Evolutionary conservation across 2,888 invertebrate species (phyloP), one percentile per base, ranked within the genome.

Genomic region (Neoitamus cyanurus): DNA sequence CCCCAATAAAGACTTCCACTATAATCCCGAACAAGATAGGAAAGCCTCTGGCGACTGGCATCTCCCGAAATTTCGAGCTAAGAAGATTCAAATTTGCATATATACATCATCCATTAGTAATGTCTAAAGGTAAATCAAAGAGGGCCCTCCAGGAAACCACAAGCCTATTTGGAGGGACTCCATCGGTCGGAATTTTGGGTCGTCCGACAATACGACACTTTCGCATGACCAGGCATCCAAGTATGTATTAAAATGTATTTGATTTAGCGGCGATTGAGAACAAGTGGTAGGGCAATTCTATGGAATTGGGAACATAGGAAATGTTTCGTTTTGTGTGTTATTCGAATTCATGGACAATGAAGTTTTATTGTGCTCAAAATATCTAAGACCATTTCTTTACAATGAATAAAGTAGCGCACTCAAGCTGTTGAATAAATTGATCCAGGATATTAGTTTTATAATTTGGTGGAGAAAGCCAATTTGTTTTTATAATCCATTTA

Each of bases 21-120:
- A 58, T 58, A 58, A 58, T 58, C 58, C 58, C 7, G 20, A 25
- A 58, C 20, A 58, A 58, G 7, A 58, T 58, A 58, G 58, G 20
- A 15, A 58, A 25, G 9, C 58, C 20, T 15, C 42, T 4, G n/a
- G n/a, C n/a, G n/a, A n/a, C 34, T 7, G 34, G 58, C 58, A 58
- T 0, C 9, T 6, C 9, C 15, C 7, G 20, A 58, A 25, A 58
- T 58, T 58, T 58, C 25, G 20, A 20, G 58, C 4, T 58, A 58
- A 58, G 25, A 20, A 58, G 58, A 25, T 58, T 58, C 58, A 4
- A n/a, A 58, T 58, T 58, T 58, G 58, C 58, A 58, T 58, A 20
- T 58, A 58, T 58, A 58, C 58, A 58, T 58, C 58, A 58, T 58
- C 58, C 58, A 58, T 58, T 58, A 58, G 58, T 20, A 58, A 58